Base-by-base conservation (phyloP, 2,888 invertebrate genomes). In the Lomographa bimaculata region DNA sequence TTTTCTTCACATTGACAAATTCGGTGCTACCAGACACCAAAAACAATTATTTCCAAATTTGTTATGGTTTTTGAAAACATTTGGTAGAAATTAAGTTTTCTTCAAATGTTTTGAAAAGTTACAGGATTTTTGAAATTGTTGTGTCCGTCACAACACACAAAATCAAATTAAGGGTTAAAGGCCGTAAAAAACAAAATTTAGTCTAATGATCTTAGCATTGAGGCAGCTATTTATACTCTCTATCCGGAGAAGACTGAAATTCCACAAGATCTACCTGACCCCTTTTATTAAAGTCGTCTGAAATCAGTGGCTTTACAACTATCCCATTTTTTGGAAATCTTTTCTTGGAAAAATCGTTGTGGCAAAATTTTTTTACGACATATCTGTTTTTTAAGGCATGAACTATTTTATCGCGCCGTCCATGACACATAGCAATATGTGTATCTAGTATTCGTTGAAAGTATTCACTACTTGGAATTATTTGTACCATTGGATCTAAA, bases 191-290 rank as follows among this genome's bases (percentile, higher is more conserved):
- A 5, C 44, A 25, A 50, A 64, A 71, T 57, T 71, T 74, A 2
- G 67, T 69, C 0, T 35, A 20, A 39, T 69, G 51, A 30, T 74
- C 71, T 32, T 70, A 63, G 29, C 68, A 70, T 1, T 55, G 50
- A 5, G 72, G 18, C 0, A 73, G 19, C 60, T 62, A 72, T 50
- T 66, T 69, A 36, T 58, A 72, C 10, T 67, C 59, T 6, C 50
- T 42, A 48, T 65, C 65, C 19, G 62, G 56, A 23, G 35, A 7
- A 4, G 41, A 21, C 16, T 50, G 56, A 0, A 76, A 11, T 5
- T 30, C 30, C 3, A 30, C 46, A 5, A 73, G 32, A 46, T 71
- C 68, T n/a, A 71, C 50, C 37, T 66, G 68, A 26, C 67, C 63
- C 8, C 61, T 44, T 21, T 21, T 20, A 44, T 64, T 68, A 29